Evolutionary conservation across 92 coral and sea anemone genomes (phyloP), one percentile per base, ranked within the genome.

Genomic region (Hydrozoanthus gracilis): DNA sequence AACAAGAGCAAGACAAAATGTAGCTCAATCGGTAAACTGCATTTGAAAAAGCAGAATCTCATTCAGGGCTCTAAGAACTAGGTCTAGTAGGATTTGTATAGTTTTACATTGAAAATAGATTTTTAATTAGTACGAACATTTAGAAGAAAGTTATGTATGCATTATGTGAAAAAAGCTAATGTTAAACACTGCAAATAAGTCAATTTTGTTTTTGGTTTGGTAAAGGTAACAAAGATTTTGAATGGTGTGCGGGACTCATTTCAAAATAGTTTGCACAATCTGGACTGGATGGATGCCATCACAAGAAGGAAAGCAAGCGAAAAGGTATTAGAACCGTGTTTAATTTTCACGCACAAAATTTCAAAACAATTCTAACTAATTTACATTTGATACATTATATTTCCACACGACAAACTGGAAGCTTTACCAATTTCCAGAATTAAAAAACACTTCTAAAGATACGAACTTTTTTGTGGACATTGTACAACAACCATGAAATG

Each of bases 221-320:
- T 52, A 20, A 15, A 94, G 98, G 98, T 92, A 48, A 86, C 71
- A 74, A 92, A 84, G 45, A 86, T 94, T 52, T 88, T 89, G 8
- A 86, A 76, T 18, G 92, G 91, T 39, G 87, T 94, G 5, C 89
- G 91, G 17, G 76, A 87, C 15, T 85, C 91, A 3, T 94, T 94
- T 77, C 92, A 83, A n/a, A 88, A 79, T 7, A 92, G 80, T 49
- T 86, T 94, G 73, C 88, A 85, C 49, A 20, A 47, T 1, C 88
- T 88, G 14, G 88, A 92, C 18, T 94, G 98, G 98, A 92, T 94
- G 95, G 99, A 95, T 51, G 86, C 52, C 8, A 78, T 83, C 64
- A 92, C 98, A 4, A 77, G 62, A 48, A 58, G 72, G 44, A 89
- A 67, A 54, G 93, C 95, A 3, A 91, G 74, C 56, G 88, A 71